Evolutionary conservation across 2,888 invertebrate species (phyloP).

Genomic region (Dermolepida albohirtum): DNA sequence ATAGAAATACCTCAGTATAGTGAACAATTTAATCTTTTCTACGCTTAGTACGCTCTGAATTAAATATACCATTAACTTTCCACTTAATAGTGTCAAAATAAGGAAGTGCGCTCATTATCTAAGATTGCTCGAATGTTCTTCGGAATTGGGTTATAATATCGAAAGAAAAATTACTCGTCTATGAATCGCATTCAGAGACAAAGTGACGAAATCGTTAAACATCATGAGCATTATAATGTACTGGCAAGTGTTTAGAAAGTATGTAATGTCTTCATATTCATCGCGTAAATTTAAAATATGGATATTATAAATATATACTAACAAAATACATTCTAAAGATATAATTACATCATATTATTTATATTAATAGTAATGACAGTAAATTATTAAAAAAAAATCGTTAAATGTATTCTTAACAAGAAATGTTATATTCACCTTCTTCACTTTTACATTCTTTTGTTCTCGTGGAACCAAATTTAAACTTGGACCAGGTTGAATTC

Average conservation of each 20-base stretch:
- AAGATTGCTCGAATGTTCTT: constrained; percentile 19
- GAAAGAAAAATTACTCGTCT: constrained; percentile 3
- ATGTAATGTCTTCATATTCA: background rate
- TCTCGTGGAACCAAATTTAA: too few species aligned
- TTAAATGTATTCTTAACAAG: too few species aligned
- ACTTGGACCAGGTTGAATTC: too few species aligned
- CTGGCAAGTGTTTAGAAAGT: constrained; percentile 14
- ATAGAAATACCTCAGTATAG: constrained; percentile 8
- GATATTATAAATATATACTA: background rate
- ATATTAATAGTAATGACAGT: too few species aligned
- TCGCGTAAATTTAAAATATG: constrained; percentile 10
- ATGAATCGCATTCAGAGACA: constrained; percentile 4
- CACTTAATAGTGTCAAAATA: constrained; percentile 28
- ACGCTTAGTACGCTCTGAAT: background rate
- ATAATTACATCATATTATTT: too few species aligned
- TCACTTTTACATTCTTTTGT: too few species aligned
- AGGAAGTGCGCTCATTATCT: constrained; percentile 29
- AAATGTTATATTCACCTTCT: too few species aligned
- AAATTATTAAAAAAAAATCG: too few species aligned
- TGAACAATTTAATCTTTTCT: background rate
- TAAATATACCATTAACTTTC: constrained; percentile 32
- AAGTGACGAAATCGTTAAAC: constrained; percentile 12
- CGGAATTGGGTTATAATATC: constrained; percentile 24
- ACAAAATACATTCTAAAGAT: too few species aligned
- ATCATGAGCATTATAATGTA: constrained; percentile 2